Percentiles rank a stretch among this genome's conserved stretches.
These are phyloP conservation scores for Montipora sp. DNA, from an alignment of 64 coral and sea anemone genomes.

Conservation along the genomic window DNA sequence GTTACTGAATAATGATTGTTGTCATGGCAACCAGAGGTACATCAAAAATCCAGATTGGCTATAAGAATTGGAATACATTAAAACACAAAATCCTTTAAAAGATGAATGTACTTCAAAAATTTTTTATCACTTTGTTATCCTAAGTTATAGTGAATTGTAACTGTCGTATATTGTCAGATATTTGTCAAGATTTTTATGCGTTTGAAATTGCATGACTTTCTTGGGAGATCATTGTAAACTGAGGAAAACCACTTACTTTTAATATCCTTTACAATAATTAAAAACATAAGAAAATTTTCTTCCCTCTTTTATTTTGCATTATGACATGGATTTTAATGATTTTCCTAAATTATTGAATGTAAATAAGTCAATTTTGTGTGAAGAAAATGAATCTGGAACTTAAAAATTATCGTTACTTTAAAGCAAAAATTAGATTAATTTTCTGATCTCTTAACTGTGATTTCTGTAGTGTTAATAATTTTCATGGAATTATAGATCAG, in stretches of 20 bases:
- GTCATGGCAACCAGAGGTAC: background rate
- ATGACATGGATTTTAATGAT: background rate
- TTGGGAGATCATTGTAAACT: constrained; percentile 1
- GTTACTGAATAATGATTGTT: background rate
- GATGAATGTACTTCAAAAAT: background rate
- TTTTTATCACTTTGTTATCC: background rate
- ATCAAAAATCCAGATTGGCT: background rate
- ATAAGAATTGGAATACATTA: background rate
- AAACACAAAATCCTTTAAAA: background rate
- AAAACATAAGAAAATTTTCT: constrained; percentile 5
- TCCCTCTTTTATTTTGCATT: background rate
- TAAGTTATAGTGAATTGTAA: background rate
- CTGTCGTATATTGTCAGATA: background rate
- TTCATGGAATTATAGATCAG: background rate
- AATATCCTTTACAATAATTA: constrained; percentile 40
- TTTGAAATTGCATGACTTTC: constrained; percentile 42
- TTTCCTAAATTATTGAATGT: background rate
- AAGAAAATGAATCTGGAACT: background rate
- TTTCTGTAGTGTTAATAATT: background rate
- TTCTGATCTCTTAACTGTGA: background rate
- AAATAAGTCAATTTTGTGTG: background rate
- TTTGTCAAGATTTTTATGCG: background rate
- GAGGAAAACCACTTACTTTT: constrained; percentile 51
- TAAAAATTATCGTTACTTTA: background rate
- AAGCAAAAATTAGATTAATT: background rate